Base-by-base conservation (phyloP, 2,113 vertebrate genomes). In the Todiramphus saurophagus region DNA sequence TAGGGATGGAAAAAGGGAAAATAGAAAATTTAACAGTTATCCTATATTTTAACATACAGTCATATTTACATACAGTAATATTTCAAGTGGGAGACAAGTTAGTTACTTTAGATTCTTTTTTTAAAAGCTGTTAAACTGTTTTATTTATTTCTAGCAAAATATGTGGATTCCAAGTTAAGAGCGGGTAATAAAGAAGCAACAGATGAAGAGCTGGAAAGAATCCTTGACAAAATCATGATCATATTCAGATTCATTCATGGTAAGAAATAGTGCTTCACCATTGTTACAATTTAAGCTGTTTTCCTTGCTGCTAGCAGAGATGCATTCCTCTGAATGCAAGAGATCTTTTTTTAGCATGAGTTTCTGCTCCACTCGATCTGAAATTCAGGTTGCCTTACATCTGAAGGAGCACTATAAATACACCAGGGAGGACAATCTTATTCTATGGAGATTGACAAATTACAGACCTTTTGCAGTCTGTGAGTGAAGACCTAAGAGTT, bases 191-290 rank as follows among this genome's bases (percentile, higher is more conserved):
- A 98, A 93, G 98, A 98, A 89, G 98, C 98, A 33, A 98, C 98
- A 3, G 98, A 98, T 64, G 98, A 98, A 94, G 98, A 98, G 83
- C 96, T 98, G 93, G 98, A 98, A 97, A 96, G 98, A 95, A 98
- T 98, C 58, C 98, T 98, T 83, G 98, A 98, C 96, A 98, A 98
- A 97, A 98, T 98, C 83, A 98, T 98, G 98, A 98, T 98, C 62
- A 98, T 98, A 85, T 98, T 98, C 96, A 95, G 98, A 95, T 98
- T 98, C 93, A 98, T 98, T 90, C 98, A 98, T 18, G 98, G 98
- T 98, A 97, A 97, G 98, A 64, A 82, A 56, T 58, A 37, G 9
- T 9, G 6, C 5, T 74, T 87, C 16, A 31, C 16, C 14, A 5
- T 18, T 89, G 35, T 66, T 89, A 28, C 46, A 48, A 5, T 66